phyloP scores from a whole-genome alignment of 2,888 invertebrate species.

The Falcaria lacertinaria region DNA sequence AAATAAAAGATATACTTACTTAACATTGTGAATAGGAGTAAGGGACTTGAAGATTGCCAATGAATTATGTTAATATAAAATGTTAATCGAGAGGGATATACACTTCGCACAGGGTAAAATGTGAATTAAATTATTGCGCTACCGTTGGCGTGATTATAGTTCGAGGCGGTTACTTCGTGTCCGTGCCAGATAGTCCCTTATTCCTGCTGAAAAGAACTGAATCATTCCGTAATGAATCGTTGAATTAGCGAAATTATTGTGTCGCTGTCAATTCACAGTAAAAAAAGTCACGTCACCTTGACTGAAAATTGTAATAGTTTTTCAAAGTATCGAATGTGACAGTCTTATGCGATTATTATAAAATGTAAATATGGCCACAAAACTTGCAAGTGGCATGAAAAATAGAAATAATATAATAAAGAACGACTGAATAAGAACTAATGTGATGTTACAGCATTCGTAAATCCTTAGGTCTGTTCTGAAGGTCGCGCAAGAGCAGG shows the following conservation, averaged over 20 bases:
- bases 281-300: conserved; percentile 5
- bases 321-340: too few relatives aligned
- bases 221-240: conserved; percentile 60
- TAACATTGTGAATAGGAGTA: conserved; percentile 61
- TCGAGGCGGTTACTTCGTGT: conserved; percentile 38
- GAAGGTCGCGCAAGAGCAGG: too few relatives aligned
- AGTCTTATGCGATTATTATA: too few relatives aligned
- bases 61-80: conserved; percentile 57
- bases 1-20: conserved; percentile 55
- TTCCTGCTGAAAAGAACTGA: conserved; percentile 71
- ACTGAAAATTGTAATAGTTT: too few relatives aligned
- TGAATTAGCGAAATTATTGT: conserved; percentile 53
- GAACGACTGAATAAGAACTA: conserved; percentile 3
- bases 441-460: conserved; percentile 8
- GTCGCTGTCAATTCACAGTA: conserved; percentile 64
- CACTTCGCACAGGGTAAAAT: conserved; percentile 75
- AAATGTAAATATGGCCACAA: too few relatives aligned
- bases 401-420: too few relatives aligned
- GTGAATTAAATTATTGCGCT: conserved; percentile 57
- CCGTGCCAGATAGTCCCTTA: conserved; percentile 69
- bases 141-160: conserved; percentile 34
- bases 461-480: too few relatives aligned
- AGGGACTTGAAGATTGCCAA: conserved; percentile 69
- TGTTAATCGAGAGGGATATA: conserved; percentile 61
- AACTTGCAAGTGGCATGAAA: too few relatives aligned